phyloP scores from a whole-genome alignment of 2,888 invertebrate genomes.

The Byasa hedistus region DNA sequence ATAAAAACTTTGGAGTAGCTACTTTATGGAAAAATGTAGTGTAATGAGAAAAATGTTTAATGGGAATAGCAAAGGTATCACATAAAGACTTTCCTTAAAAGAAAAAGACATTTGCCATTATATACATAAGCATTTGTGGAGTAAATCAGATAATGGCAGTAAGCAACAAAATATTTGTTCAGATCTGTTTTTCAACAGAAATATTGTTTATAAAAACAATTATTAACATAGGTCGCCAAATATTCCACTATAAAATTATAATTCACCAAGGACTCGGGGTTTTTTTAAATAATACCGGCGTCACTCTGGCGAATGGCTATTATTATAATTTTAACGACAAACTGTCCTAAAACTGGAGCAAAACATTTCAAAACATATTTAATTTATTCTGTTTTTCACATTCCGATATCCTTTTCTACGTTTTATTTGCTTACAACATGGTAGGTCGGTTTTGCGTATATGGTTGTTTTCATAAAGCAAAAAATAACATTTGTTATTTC shows the following conservation, averaged over 20 bases:
- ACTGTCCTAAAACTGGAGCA: slow-evolving; percentile 53
- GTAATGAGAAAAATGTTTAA: too few species aligned
- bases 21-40: not conserved
- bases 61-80: too few species aligned
- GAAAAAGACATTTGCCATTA: too few species aligned
- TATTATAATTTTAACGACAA: slow-evolving; percentile 35
- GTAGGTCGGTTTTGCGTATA: slow-evolving; percentile 8
- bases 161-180: too few species aligned
- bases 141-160: too few species aligned
- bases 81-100: too few species aligned
- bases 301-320: not conserved
- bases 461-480: slow-evolving; percentile 15
- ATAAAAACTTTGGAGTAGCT: slow-evolving; percentile 12
- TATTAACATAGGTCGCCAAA: slow-evolving; percentile 8
- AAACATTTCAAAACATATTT: slow-evolving; percentile 48
- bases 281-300: slow-evolving; percentile 9
- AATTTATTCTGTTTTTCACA: slow-evolving; percentile 47
- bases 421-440: slow-evolving; percentile 25
- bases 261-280: slow-evolving; percentile 12
- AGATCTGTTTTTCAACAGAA: too few species aligned
- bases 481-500: slow-evolving; percentile 15
- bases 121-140: too few species aligned
- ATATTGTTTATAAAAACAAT: slow-evolving; percentile 13
- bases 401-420: slow-evolving; percentile 38
- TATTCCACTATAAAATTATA: slow-evolving; percentile 20